Conservation (phyloP, 2,888 invertebrate genomes). For the Noctua janthe region DNA sequence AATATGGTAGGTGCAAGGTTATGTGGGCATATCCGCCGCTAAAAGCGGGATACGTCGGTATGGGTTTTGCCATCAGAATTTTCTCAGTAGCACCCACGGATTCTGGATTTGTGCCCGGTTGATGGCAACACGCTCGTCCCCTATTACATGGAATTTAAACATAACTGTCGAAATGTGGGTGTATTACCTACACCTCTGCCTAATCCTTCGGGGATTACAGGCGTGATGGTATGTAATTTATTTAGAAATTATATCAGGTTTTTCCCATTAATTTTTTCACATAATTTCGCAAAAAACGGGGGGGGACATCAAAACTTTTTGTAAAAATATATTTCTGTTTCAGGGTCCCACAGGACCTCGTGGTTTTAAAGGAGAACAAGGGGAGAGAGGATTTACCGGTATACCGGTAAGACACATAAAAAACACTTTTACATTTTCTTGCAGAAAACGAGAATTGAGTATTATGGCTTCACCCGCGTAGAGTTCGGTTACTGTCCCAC, state of each 20-base stretch:
- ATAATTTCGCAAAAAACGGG: neutral
- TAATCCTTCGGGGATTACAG: neutral
- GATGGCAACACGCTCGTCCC: neutral
- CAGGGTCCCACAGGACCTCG: slow-evolving; percentile 87
- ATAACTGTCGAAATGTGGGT: neutral
- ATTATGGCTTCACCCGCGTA: neutral
- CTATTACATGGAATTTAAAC: neutral
- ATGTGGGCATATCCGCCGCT: neutral
- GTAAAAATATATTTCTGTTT: slow-evolving; percentile 42
- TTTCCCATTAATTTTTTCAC: neutral
- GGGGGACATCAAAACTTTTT: neutral
- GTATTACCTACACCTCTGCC: neutral
- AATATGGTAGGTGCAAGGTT: neutral
- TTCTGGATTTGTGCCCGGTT: neutral
- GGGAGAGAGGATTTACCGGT: slow-evolving; percentile 87
- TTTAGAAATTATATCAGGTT: neutral
- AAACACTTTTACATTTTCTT: neutral
- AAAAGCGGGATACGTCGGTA: neutral
- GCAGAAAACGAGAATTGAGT: neutral
- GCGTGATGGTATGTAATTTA: neutral
- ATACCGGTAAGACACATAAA: slow-evolving; percentile 77
- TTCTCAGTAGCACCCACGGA: neutral
- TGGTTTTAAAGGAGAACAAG: slow-evolving; percentile 86
- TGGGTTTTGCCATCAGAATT: neutral
- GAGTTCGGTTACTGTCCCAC: too few relatives aligned